Evolutionary conservation across 2,113 vertebrate genomes (phyloP), one percentile per base, ranked within the genome.

Genomic region (Lophius piscatorius): DNA sequence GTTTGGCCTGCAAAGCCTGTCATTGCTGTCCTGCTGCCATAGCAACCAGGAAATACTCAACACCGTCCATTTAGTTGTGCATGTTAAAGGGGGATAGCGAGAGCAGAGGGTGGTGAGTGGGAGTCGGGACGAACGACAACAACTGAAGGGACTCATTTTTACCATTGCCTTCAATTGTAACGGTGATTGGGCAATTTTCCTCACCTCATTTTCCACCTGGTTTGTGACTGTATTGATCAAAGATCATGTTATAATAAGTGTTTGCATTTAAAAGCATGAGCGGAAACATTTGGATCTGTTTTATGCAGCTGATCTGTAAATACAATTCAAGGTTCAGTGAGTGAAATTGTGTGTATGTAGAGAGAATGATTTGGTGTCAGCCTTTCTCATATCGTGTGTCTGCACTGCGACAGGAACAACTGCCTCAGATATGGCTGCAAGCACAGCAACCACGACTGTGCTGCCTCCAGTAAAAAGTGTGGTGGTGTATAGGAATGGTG

Each of bases 401-500:
- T 63, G 48, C 5, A n/a, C 28, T 63, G 5, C 28, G 56, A 31
- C 58, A 34, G 29, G 21, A 33, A 45, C 9, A 8, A 20, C 38
- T 39, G 38, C 2, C 2, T 48, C 5, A 16, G 65, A 50, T 22
- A 94, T 94, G 94, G 88, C 88, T 61, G 82, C 83, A 36, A 26
- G 29, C n/a, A 54, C 79, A 1, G 51, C 83, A 10, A 52, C 74
- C 40, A 55, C 65, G 3, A 31, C 52, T n/a, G 64, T 87, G 14
- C 72, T 90, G 5, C 92, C 92, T 26, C 91, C 88, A 0, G 93
- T 93, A 57, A 97, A 92, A 74, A 94, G 75, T 0, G 91, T 96
- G 76, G 54, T 94, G 64, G 89, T 97, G 11, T 95, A 93, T 74
- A 91, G 88, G 79, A 98, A 97, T 0, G 94, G 96, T 3, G 95